phyloP scores from a whole-genome alignment of 2,113 vertebrate genomes.

The Ia io region DNA sequence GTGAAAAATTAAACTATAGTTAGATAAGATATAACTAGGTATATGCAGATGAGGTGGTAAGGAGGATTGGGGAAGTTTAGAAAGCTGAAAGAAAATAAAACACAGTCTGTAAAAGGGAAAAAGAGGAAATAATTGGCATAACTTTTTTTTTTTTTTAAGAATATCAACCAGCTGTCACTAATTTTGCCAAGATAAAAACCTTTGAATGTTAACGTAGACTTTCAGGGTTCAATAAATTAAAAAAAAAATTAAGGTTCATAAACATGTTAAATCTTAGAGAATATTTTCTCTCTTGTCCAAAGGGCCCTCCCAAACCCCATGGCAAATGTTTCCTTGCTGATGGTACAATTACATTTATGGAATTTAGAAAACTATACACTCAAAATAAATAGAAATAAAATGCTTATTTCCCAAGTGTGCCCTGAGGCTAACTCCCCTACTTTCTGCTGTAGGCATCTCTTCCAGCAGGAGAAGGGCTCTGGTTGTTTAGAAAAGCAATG shows the following conservation, averaged over 20 bases:
- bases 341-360: not conserved
- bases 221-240: not conserved
- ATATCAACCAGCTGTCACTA: not conserved
- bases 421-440: not conserved
- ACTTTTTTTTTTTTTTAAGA: not conserved
- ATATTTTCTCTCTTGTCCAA: constrained; percentile 8
- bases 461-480: not conserved
- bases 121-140: not conserved
- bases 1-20: not conserved
- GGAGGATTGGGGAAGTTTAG: not conserved
- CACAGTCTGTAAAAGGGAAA: not conserved
- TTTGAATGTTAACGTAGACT: not conserved
- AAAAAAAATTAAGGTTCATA: not conserved
- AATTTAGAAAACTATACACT: constrained; percentile 5
- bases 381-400: constrained; percentile 31
- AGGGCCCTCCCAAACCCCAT: not conserved
- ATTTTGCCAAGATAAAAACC: not conserved
- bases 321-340: constrained; percentile 5
- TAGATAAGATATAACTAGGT: not conserved
- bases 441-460: not conserved
- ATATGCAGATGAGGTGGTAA: not conserved
- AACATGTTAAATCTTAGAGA: not conserved
- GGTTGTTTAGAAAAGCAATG: not conserved
- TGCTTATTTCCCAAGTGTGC: not conserved
- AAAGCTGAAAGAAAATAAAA: constrained; percentile 20